Base-by-base conservation (phyloP, 2,797 vertebrate species). In the Spheniscus humboldti region DNA sequence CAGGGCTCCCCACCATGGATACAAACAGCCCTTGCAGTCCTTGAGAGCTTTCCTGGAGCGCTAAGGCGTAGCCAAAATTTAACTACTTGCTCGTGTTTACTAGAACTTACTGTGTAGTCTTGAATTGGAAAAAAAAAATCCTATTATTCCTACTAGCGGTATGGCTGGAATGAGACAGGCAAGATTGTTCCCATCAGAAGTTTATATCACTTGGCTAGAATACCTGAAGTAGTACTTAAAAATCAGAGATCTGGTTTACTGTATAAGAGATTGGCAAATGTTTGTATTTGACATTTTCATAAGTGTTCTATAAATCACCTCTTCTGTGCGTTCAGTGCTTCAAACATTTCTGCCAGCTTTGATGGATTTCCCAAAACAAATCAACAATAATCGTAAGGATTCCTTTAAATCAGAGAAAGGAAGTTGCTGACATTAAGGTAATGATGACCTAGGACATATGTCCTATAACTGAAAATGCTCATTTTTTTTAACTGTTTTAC, bases 271-370 rank as follows among this genome's bases (percentile, higher is more conserved):
- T 82, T 97, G 96, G 94, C 74, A 94, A 95, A 90, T 89, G 91
- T 92, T 96, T 97, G 86, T 83, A 93, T 92, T 57, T 96, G 92
- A 96, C 88, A 88, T 97, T 97, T 97, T 83, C 24, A 2, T 47
- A 96, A 90, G 90, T 82, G 83, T 89, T 96, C 94, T 95, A 94
- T 87, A 96, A 95, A 97, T 96, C 93, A 91, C 62, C 59, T 91
- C 83, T 96, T 94, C 86, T 55, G 53, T 63, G 87, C 88, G 71
- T 89, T 92, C 41, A 91, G 71, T 88, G 85, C 18, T 76, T 23
- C 76, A 87, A 91, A 96, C 48, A 15, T n/a, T 52, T 95, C 89
- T 80, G 62, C 90, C 92, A 90, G 47, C 79, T 82, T 76, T 82
- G 92, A 85, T 86, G 60, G 96, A 67, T 93, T 83, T 81, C 90